Evolutionary conservation across 2,797 vertebrate species (phyloP).

Genomic region (Catharus ustulatus): DNA sequence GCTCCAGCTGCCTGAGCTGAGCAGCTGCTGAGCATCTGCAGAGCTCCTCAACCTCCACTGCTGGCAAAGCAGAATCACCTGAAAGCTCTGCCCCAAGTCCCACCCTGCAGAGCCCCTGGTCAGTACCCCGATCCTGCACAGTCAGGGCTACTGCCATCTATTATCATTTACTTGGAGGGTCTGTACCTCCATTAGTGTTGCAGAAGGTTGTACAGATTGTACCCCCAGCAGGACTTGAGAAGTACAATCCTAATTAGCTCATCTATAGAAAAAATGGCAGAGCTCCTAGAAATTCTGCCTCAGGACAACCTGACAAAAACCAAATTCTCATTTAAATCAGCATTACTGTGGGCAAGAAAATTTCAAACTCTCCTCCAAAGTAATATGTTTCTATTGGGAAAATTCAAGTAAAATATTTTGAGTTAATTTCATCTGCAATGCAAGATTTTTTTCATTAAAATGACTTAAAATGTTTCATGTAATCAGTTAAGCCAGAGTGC

Average conservation of each 20-base stretch:
- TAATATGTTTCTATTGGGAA: neutral
- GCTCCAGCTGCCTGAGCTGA: conserved; percentile 24
- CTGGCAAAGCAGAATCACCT: neutral
- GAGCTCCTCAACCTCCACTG: neutral
- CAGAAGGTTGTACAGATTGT: neutral
- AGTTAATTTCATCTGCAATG: conserved; percentile 18
- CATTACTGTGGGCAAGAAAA: neutral
- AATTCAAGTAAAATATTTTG: conserved; percentile 28
- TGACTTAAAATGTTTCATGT: conserved; percentile 2
- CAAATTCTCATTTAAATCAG: conserved; percentile 16
- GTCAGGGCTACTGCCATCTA: neutral
- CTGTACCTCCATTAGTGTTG: neutral
- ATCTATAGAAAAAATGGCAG: neutral
- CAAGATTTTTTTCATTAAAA: conserved; percentile 35
- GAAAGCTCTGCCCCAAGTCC: neutral
- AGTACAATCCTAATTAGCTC: conserved; percentile 1
- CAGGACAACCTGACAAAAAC: neutral
- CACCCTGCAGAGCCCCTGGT: neutral
- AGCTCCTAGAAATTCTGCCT: neutral
- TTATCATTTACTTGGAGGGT: neutral
- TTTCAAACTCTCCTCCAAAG: neutral
- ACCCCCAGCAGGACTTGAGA: neutral
- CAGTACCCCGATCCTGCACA: neutral
- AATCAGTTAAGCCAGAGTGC: conserved; percentile 8
- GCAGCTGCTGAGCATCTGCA: neutral